Conservation (phyloP, 2,797 vertebrate species). For the Pseudopleuronectes americanus region DNA sequence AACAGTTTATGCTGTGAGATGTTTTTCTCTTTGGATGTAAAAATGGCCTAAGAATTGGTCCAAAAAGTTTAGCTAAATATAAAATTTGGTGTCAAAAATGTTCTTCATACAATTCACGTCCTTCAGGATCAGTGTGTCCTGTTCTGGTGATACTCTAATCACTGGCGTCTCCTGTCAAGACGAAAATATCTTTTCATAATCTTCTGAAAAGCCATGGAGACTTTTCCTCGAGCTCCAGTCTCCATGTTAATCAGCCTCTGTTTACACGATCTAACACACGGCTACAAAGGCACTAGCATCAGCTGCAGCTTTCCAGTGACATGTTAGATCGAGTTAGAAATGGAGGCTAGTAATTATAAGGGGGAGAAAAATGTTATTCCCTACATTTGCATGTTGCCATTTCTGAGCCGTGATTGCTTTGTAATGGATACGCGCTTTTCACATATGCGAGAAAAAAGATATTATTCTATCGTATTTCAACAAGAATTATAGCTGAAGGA, state of each 20-base stretch:
- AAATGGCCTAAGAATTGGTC: background rate
- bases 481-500: background rate
- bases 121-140: constrained; percentile 22
- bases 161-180: constrained; percentile 28
- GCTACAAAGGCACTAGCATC: constrained; percentile 22
- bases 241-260: constrained; percentile 46
- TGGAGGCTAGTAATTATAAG: background rate
- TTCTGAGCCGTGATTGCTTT: background rate
- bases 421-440: constrained; percentile 24
- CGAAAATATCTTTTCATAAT: constrained; percentile 37
- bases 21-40: constrained; percentile 4
- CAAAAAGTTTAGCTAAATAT: constrained; percentile 1
- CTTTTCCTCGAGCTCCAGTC: constrained; percentile 32
- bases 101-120: background rate
- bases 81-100: constrained; percentile 1
- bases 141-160: constrained; percentile 20
- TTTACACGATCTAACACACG: constrained; percentile 31
- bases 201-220: constrained; percentile 36
- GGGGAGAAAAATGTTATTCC: no score
- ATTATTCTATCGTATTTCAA: constrained; percentile 7
- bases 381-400: background rate
- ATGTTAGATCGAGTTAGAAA: constrained; percentile 18
- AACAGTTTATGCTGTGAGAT: constrained; percentile 4
- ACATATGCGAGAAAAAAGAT: constrained; percentile 7
- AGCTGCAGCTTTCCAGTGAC: constrained; percentile 23